Evolutionary conservation across 2,113 vertebrate species (phyloP), one percentile per base, ranked within the genome.

Genomic region (Dascyllus trimaculatus): DNA sequence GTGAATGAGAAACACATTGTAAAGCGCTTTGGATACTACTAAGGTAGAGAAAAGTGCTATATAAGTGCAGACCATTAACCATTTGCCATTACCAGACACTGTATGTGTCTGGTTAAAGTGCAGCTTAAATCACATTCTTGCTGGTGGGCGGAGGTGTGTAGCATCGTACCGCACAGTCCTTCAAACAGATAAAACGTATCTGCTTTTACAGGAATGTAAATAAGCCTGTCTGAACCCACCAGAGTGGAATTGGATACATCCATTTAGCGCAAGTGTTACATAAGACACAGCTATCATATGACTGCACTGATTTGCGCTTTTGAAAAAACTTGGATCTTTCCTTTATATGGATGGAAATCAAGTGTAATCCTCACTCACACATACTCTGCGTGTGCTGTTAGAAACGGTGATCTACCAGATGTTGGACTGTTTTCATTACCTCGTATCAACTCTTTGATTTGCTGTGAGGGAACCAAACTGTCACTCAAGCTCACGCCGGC

Each of bases 401-500:
- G 46, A 56, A 26, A 15, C 10, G 48, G 26, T 21, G 26, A 62
- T 46, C 48, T 70, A 24, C 56, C 29, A 67, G 54, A 43, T 8
- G 29, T 29, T 71, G 22, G 22, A 17, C 43, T 64, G 25, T 86
- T 76, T 78, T 63, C 17, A 25, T 59, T 53, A 58, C 35, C 24
- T 29, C 8, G 9, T n/a, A 63, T 74, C 64, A 1, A 24, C 35
- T 48, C 52, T 24, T 35, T 60, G 45, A 57, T 51, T 82, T 18
- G 26, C 63, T 38, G 53, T 4, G n/a, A 43, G n/a, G 21, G 11
- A 52, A 35, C 69, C 38, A 75, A 79, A 64, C 25, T 62, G 73
- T 80, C 60, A 65, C 8, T 78, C 43, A 52, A 25, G 59, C 58
- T 0, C 1, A 4, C 26, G 35, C 1, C n/a, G 24, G 49, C 18